A percentile compares a stretch with the other conserved stretches of the same genome.
These are phyloP conservation scores for Halcyon smyrnensis DNA, from an alignment of 2,797 vertebrate genomes.

Conservation along the genomic window DNA sequence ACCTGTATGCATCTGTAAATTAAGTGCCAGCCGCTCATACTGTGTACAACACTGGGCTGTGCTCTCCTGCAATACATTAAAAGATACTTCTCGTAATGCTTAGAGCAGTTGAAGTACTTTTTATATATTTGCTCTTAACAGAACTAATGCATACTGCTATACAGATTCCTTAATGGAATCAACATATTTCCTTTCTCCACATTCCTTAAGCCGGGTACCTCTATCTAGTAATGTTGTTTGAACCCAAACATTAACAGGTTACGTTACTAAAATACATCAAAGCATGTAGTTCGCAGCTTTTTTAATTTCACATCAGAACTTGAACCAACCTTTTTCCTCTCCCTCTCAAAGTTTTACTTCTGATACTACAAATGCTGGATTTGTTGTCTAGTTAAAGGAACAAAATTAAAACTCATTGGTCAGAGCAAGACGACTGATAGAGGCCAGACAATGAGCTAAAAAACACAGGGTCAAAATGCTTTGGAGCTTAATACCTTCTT, in stretches of 20 bases:
- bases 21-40: constrained; percentile 82
- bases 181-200: constrained; percentile 91
- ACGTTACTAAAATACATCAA: constrained; percentile 39
- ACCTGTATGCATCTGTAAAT: constrained; percentile 84
- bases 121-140: constrained; percentile 86
- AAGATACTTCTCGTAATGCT: constrained; percentile 78
- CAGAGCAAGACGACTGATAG: constrained; percentile 58
- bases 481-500: constrained; percentile 38
- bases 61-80: constrained; percentile 77
- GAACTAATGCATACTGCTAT: constrained; percentile 86
- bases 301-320: constrained; percentile 21
- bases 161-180: constrained; percentile 96
- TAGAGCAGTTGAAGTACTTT: constrained; percentile 85
- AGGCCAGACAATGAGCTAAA: constrained; percentile 66
- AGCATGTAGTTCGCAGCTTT: constrained; percentile 46
- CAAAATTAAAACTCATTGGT: constrained; percentile 66
- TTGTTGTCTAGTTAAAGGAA: constrained; percentile 72
- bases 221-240: constrained; percentile 52
- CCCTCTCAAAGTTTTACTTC: constrained; percentile 63
- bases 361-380: constrained; percentile 77
- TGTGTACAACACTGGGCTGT: constrained; percentile 74
- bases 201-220: constrained; percentile 82
- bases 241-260: constrained; percentile 79
- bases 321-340: constrained; percentile 40
- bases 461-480: constrained; percentile 50